Percentiles rank a stretch among this genome's conserved stretches.
Conservation (phyloP, 2,888 invertebrate species). For the Papilio demoleus region DNA sequence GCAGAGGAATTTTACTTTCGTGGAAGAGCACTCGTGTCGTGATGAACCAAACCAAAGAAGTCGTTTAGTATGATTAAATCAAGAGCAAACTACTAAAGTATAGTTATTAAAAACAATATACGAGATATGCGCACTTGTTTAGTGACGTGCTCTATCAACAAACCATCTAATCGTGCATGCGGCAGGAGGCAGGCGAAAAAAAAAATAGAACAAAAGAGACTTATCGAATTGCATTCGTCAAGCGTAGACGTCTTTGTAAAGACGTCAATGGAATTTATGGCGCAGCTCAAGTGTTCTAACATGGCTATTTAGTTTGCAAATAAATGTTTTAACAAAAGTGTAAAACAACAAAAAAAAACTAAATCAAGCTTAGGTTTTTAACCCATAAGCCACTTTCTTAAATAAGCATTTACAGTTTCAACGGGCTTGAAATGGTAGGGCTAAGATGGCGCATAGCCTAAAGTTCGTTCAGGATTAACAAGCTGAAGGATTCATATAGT, state of each 20-base stretch:
- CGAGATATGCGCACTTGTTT: constrained; percentile 4
- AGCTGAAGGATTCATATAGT: too few relatives aligned
- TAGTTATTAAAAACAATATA: neutral
- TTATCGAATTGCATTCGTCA: constrained; percentile 19
- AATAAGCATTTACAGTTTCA: too few relatives aligned
- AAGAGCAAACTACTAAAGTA: neutral
- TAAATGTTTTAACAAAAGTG: neutral
- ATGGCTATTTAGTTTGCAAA: neutral
- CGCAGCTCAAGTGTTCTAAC: neutral
- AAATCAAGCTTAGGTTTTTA: too few relatives aligned
- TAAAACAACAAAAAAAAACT: neutral
- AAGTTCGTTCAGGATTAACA: too few relatives aligned
- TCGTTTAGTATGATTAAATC: neutral
- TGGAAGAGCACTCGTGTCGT: too few relatives aligned
- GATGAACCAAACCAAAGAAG: too few relatives aligned
- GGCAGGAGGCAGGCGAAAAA: constrained; percentile 8
- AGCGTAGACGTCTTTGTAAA: neutral
- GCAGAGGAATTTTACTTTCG: too few relatives aligned
- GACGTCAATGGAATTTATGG: neutral
- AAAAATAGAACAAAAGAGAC: constrained; percentile 7
- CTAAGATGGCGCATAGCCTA: too few relatives aligned
- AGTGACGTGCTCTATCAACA: constrained; percentile 18
- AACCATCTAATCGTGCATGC: too few relatives aligned
- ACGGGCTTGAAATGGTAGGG: too few relatives aligned
- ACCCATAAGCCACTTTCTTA: too few relatives aligned